Conservation (phyloP, 2,797 vertebrate species). For the Triplophysa bombifrons region DNA sequence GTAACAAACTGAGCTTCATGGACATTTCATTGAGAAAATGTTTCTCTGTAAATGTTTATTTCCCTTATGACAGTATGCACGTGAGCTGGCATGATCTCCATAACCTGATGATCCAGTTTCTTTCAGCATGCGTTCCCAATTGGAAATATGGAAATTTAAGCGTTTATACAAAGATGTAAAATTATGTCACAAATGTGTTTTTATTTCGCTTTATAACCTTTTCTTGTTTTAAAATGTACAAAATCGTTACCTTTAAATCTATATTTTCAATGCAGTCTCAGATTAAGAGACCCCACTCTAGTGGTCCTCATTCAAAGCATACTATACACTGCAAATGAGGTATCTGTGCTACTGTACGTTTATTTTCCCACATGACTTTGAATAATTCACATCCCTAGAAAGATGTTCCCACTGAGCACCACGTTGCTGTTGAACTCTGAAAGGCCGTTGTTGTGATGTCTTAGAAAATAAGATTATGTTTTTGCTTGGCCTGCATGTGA, state of each 20-base stretch:
- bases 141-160: background rate
- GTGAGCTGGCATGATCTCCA: background rate
- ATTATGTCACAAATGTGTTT: too few relatives aligned
- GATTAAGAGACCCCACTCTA: background rate
- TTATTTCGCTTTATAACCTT: background rate
- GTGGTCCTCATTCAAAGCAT: too few relatives aligned
- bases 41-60: background rate
- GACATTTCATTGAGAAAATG: background rate
- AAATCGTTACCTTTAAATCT: too few relatives aligned
- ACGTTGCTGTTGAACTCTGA: background rate
- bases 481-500: constrained; percentile 16
- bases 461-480: constrained; percentile 30
- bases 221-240: too few relatives aligned
- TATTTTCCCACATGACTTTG: background rate
- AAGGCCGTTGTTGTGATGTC: constrained; percentile 20
- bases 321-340: background rate
- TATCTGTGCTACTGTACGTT: background rate
- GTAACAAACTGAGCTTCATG: background rate
- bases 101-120: background rate
- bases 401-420: background rate
- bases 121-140: background rate
- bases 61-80: background rate
- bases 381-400: background rate
- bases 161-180: background rate
- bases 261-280: background rate